Evolutionary conservation across 92 coral and sea anemone species (phyloP), one percentile per base, ranked within the genome.

Genomic region (Actinostola sp.): DNA sequence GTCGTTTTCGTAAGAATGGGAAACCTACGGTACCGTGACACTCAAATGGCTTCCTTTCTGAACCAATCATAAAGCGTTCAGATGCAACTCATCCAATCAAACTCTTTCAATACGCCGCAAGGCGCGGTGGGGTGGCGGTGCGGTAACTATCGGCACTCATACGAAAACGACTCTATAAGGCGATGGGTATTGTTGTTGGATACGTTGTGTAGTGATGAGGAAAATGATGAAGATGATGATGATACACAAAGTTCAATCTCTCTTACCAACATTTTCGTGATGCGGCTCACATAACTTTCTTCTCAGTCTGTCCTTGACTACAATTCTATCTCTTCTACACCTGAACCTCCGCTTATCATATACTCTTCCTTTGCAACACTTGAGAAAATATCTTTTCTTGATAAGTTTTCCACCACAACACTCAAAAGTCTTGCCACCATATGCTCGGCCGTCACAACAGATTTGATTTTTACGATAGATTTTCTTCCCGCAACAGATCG

Each of bases 401-500:
- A 9, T 32, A 9, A 70, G 17, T 34, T 26, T n/a, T 41, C 38
- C 55, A 14, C 66, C 78, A 48, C 79, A 73, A 33, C 79, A 73
- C 7, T 20, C 33, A 27, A 55, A 59, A 8, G 0, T 17, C 25
- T 61, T 60, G 12, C 30, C 62, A 2, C 56, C 52, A 41, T 38
- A 51, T 12, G 38, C 55, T 54, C 45, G 34, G 8, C 39, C 20
- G n/a, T 24, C 43, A 51, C 72, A 76, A 23, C 82, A 76, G 14
- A 66, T 34, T 1, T 3, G 43, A 46, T 23, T 64, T 35, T 54
- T 76, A 41, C 64, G 56, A 43, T 29, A 66, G 42, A 76, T 74
- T 25, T 51, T 64, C 7, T 31, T 45, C 19, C 41, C 55, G 32
- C 82, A 76, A 29, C 82, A 76, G 11, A 65, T 63, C 2, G 73